Conservation (phyloP, 2,888 invertebrate species). For the Amblyteles armatorius region DNA sequence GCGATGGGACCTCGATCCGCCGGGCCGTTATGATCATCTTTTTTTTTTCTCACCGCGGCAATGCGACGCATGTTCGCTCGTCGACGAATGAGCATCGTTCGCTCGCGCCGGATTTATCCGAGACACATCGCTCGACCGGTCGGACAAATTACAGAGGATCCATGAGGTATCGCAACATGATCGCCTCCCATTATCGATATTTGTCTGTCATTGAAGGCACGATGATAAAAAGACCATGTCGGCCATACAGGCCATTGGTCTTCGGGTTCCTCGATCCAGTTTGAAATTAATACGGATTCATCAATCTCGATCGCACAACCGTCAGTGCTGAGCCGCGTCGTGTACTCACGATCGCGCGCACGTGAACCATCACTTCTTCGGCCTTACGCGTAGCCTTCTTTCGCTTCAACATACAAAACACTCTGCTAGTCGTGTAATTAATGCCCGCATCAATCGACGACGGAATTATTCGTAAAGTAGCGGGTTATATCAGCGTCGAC, state of each 20-base stretch:
- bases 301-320: constrained; percentile 32
- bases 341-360: neutral
- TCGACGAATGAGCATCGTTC: constrained; percentile 5
- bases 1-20: constrained; percentile 33
- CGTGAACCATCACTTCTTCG: neutral
- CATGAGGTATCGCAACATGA: constrained; percentile 43
- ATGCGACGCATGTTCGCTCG: constrained; percentile 38
- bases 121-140: constrained; percentile 46
- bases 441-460: constrained; percentile 62
- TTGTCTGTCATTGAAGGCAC: constrained; percentile 56
- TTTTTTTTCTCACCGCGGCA: constrained; percentile 14
- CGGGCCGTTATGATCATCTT: constrained; percentile 26
- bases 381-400: neutral
- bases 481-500: constrained; percentile 34
- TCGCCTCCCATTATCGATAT: constrained; percentile 59
- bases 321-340: neutral
- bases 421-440: constrained; percentile 46
- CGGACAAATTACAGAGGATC: constrained; percentile 60
- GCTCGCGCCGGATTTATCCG: constrained; percentile 10
- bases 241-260: neutral
- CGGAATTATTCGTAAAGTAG: constrained; percentile 60
- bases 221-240: constrained; percentile 18
- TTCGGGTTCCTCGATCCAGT: constrained; percentile 41
- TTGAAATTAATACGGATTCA: constrained; percentile 45
- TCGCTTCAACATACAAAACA: constrained; percentile 22